These are phyloP conservation scores for Melospiza melodia DNA, from an alignment of 2,113 vertebrate species.

Conservation along the genomic window DNA sequence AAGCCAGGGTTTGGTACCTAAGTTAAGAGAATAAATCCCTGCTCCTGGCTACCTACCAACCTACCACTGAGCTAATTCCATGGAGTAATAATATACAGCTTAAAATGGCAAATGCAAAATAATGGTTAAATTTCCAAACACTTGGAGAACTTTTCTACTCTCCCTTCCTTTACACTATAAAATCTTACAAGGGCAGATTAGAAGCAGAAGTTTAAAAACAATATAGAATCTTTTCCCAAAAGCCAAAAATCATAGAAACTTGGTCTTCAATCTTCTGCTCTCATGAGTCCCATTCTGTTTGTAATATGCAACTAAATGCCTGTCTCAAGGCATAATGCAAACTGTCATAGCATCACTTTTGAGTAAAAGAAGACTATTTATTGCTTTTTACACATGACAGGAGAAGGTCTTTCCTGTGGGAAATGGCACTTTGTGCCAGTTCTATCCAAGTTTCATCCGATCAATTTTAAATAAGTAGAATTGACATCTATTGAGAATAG, in stretches of 20 bases:
- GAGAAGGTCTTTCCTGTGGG: background rate
- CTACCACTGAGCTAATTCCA: background rate
- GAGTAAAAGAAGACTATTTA: background rate
- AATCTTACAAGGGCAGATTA: background rate
- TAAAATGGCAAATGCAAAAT: background rate
- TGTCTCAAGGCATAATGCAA: background rate
- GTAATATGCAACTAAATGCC: background rate
- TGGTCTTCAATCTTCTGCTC: background rate
- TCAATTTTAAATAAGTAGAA: background rate
- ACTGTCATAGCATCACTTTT: background rate
- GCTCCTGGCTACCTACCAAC: background rate
- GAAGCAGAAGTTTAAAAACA: background rate
- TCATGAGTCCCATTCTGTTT: background rate
- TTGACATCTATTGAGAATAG: background rate
- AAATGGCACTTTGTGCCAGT: background rate
- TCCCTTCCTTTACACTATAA: background rate
- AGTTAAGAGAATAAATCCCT: background rate
- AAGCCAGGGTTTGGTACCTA: background rate
- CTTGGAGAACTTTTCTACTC: background rate
- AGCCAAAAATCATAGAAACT: background rate
- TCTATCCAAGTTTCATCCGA: background rate
- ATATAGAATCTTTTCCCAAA: background rate
- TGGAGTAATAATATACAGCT: background rate
- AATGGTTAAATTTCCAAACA: background rate
- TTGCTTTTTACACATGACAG: background rate